phyloP scores from a whole-genome alignment of 1,140 invertebrate genomes.

The Cherax destructor region DNA sequence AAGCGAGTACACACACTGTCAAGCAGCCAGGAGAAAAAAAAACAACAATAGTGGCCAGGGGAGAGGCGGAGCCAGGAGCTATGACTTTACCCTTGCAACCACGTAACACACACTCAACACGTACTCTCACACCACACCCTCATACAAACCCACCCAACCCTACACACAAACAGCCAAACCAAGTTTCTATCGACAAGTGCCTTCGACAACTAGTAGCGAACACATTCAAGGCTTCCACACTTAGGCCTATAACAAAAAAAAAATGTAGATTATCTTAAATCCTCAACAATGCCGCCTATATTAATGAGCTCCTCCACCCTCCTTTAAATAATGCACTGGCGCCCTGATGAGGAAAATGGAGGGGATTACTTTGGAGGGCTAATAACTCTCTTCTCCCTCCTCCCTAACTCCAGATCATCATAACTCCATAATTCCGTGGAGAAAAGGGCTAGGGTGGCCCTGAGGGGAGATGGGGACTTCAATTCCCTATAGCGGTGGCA shows the following conservation, averaged over 20 bases:
- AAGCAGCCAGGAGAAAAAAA: too few species aligned
- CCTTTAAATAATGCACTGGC: constrained; percentile 48
- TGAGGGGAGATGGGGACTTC: too few species aligned
- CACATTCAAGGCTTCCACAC: neutral
- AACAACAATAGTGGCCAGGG: too few species aligned
- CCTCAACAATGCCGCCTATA: constrained; percentile 44
- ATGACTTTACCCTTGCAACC: neutral
- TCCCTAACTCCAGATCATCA: constrained; percentile 49
- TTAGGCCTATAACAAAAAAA: constrained; percentile 1
- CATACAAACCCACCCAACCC: too few species aligned
- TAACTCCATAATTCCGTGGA: constrained; percentile 43
- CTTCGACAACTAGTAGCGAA: too few species aligned
- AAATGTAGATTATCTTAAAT: constrained; percentile 42
- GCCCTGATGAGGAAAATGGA: constrained; percentile 44
- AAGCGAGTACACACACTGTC: too few species aligned
- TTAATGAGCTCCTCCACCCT: constrained; percentile 38
- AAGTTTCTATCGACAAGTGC: too few species aligned
- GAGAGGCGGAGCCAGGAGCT: too few species aligned
- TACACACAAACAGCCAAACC: too few species aligned
- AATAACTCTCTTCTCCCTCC: constrained; percentile 44
- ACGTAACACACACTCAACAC: neutral
- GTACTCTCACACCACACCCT: too few species aligned
- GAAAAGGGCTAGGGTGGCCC: too few species aligned
- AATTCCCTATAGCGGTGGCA: too few species aligned
- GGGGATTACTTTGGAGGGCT: constrained; percentile 39